phyloP scores from a whole-genome alignment of 2,113 vertebrate species.

The Microcebus lehilahytsara region DNA sequence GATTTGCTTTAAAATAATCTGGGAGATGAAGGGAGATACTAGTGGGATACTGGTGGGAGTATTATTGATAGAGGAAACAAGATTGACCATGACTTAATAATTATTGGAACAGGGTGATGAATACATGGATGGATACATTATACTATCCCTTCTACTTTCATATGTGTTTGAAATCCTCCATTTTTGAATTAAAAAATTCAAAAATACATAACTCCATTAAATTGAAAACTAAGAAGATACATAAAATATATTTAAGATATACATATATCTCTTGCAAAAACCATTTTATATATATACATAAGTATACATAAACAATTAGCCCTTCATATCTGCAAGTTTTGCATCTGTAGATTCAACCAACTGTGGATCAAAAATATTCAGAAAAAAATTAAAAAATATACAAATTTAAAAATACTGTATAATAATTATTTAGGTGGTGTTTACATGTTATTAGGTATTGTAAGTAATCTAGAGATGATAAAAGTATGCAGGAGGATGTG shows the following conservation, averaged over 20 bases:
- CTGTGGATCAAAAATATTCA: not conserved
- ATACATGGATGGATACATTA: not conserved
- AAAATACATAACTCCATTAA: not conserved
- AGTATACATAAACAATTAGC: not conserved
- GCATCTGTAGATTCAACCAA: not conserved
- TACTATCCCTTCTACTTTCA: not conserved
- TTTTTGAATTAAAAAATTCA: not conserved
- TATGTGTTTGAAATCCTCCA: not conserved
- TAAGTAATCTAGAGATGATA: not conserved
- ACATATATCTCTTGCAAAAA: not conserved
- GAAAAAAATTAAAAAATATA: not conserved
- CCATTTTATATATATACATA: not conserved
- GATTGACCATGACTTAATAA: not conserved
- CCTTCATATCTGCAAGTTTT: not conserved
- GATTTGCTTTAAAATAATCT: not conserved
- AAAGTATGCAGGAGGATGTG: not conserved
- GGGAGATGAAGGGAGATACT: not conserved
- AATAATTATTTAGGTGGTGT: not conserved
- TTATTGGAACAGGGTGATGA: not conserved
- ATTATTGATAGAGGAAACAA: not conserved
- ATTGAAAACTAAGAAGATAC: not conserved
- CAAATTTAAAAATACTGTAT: not conserved
- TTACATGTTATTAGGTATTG: not conserved
- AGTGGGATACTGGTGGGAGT: not conserved
- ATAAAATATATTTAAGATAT: not conserved